phyloP scores from a whole-genome alignment of 1,140 invertebrate genomes.

The Amphibalanus amphitrite region DNA sequence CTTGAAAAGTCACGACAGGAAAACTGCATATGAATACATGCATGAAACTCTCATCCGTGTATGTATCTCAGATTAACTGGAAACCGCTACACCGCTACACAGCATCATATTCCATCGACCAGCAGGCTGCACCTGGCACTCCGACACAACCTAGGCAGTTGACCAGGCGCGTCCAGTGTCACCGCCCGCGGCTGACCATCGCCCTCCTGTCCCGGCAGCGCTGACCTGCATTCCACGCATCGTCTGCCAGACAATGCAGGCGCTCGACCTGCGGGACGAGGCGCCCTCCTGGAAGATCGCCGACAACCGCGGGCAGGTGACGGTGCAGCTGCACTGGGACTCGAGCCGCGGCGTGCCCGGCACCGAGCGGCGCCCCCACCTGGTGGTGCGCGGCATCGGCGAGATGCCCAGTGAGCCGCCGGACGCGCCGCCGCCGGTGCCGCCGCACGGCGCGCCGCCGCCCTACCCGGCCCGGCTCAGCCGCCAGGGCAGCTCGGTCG shows the following conservation, averaged over 20 bases:
- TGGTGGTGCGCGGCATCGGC: neutral
- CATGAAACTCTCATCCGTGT: too few species aligned
- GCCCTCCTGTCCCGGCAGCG: constrained; percentile 31
- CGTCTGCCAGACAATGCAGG: constrained; percentile 88
- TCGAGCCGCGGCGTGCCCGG: neutral
- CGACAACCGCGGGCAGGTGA: constrained; percentile 26
- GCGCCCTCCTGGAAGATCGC: constrained; percentile 34
- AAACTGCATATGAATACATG: too few species aligned
- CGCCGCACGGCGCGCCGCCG: neutral
- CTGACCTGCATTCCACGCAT: constrained; percentile 88
- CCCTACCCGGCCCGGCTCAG: constrained; percentile 12
- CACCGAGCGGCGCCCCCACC: neutral
- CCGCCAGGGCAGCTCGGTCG: constrained; percentile 18
- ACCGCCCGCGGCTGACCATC: constrained; percentile 6
- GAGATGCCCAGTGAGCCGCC: neutral
- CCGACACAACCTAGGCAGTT: neutral
- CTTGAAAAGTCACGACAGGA: neutral
- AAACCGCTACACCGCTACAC: too few species aligned
- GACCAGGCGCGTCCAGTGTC: neutral
- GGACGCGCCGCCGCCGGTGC: neutral
- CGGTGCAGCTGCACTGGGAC: constrained; percentile 25
- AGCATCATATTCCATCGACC: too few species aligned
- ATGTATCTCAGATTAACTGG: too few species aligned
- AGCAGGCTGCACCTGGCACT: too few species aligned
- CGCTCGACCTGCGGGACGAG: constrained; percentile 80